A percentile compares a stretch with the other conserved stretches of the same genome.
These are phyloP conservation scores for Phenganax subtilis DNA, from an alignment of 92 coral and sea anemone species.

Conservation along the genomic window DNA sequence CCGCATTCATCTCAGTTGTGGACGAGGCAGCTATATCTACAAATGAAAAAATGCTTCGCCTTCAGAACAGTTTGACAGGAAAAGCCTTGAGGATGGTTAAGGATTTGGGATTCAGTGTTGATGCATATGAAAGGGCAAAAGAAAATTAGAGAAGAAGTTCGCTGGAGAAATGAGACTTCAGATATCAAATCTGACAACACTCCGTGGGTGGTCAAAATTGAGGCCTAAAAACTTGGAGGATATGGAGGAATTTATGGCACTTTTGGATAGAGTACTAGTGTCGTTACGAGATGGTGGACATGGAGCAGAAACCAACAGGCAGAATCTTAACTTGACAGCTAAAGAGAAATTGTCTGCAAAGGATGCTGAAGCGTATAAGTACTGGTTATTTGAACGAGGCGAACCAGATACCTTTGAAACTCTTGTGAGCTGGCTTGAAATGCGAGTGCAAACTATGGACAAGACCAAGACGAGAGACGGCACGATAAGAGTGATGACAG, in stretches of 20 bases:
- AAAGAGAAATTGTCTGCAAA: constrained; percentile 14
- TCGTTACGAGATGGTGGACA: neutral
- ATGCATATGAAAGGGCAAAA: constrained; percentile 19
- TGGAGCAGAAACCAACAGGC: neutral
- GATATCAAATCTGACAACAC: constrained; percentile 15
- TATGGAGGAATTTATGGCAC: neutral
- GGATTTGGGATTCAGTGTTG: constrained; percentile 7
- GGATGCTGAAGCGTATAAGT: constrained; percentile 4
- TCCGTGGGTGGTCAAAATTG: constrained; percentile 7
- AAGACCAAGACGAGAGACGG: constrained; percentile 10
- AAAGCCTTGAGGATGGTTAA: constrained; percentile 11
- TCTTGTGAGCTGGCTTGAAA: constrained; percentile 14
- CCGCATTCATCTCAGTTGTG: constrained; percentile 1
- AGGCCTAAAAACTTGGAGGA: neutral
- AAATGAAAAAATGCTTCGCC: constrained; percentile 11
- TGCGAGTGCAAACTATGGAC: constrained; percentile 18
- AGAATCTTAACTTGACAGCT: constrained; percentile 14
- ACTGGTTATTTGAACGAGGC: constrained; percentile 8
- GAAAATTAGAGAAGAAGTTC: constrained; percentile 6
- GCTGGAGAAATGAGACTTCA: constrained; percentile 17
- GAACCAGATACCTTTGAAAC: neutral
- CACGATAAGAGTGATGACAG: neutral
- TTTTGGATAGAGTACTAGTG: constrained; percentile 1
- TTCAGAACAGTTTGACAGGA: constrained; percentile 10
- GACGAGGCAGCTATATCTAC: constrained; percentile 16